Conservation (phyloP, 2,113 vertebrate genomes). For the Zapornia atra region DNA sequence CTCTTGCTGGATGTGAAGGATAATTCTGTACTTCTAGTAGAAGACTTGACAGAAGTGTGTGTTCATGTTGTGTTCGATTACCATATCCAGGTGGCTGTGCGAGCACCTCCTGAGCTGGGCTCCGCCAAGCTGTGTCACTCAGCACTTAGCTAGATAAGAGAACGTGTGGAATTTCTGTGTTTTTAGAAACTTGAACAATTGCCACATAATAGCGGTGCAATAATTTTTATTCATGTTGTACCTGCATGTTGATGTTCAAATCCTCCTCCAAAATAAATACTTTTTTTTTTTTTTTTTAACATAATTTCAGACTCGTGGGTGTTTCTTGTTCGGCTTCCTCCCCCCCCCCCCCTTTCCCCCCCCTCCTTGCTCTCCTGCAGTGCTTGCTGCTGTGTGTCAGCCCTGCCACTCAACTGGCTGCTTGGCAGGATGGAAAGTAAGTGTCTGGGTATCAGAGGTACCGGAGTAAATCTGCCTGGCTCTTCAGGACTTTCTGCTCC, state of each 20-base stretch:
- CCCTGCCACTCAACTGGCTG: background rate
- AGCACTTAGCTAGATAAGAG: slow-evolving; percentile 67
- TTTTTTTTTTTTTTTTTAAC: slow-evolving; percentile 55
- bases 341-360: background rate
- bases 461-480: background rate
- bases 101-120: slow-evolving; percentile 50
- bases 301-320: background rate
- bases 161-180: slow-evolving; percentile 73
- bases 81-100: slow-evolving; percentile 50
- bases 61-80: slow-evolving; percentile 61
- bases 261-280: slow-evolving; percentile 69
- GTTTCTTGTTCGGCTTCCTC: background rate
- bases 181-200: slow-evolving; percentile 78
- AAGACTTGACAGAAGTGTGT: slow-evolving; percentile 69
- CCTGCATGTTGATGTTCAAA: slow-evolving; percentile 75
- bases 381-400: fast-evolving
- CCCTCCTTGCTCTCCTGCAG: background rate
- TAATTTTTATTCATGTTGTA: slow-evolving; percentile 78
- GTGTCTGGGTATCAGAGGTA: background rate
- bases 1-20: slow-evolving; percentile 72
- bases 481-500: background rate
- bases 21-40: slow-evolving; percentile 71
- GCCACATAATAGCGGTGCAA: slow-evolving; percentile 76
- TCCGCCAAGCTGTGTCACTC: slow-evolving; percentile 48
- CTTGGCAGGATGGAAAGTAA: background rate